These are phyloP conservation scores for Eulimnadia texana DNA, from an alignment of 1,140 invertebrate species.

Conservation along the genomic window DNA sequence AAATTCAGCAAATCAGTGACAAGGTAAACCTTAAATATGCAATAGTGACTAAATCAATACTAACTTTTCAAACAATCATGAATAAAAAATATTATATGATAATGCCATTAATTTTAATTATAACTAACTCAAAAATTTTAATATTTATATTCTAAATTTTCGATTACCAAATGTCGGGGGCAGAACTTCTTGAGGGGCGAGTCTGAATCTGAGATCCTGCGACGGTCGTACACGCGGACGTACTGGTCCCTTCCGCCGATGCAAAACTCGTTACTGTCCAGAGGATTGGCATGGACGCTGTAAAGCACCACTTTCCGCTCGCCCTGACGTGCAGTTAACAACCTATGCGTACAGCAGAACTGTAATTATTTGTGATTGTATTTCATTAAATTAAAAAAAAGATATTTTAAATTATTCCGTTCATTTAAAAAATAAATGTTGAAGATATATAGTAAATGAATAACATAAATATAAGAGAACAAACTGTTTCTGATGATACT, in stretches of 20 bases:
- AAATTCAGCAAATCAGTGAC: neutral
- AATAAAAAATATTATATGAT: constrained; percentile 12
- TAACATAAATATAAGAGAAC: too few species aligned
- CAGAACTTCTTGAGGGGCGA: constrained; percentile 39
- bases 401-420: constrained; percentile 4
- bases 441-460: neutral
- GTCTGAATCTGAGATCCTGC: constrained; percentile 32
- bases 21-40: neutral
- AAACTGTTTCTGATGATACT: too few species aligned
- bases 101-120: too few species aligned
- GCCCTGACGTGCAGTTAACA: constrained; percentile 46
- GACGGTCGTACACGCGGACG: constrained; percentile 49
- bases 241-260: constrained; percentile 52
- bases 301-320: constrained; percentile 54
- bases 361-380: too few species aligned
- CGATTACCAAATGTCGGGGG: constrained; percentile 40
- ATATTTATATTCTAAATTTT: constrained; percentile 11
- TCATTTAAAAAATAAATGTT: neutral
- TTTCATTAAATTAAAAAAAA: neutral
- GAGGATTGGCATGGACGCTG: constrained; percentile 71
- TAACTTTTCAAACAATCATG: constrained; percentile 19
- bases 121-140: too few species aligned
- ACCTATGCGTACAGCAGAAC: constrained; percentile 31
- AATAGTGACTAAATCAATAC: neutral
- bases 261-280: constrained; percentile 59